phyloP scores from a whole-genome alignment of 1,140 invertebrate genomes.

The Bombus haemorrhoidalis region DNA sequence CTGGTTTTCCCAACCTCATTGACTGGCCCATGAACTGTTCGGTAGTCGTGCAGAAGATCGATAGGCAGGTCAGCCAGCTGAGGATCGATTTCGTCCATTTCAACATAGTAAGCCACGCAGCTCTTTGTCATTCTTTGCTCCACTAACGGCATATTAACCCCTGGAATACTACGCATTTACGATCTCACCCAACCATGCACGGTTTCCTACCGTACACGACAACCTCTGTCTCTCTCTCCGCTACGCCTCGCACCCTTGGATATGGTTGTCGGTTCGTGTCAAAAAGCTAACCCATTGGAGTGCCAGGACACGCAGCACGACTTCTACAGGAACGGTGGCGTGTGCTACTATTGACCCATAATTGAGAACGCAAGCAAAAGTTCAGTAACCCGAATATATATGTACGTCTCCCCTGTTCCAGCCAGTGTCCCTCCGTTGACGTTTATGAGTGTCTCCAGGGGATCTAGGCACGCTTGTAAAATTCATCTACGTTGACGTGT shows the following conservation, averaged over 20 bases:
- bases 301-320: background rate
- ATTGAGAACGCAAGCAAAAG: background rate
- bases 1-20: constrained; percentile 89
- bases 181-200: background rate
- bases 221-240: background rate
- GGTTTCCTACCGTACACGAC: background rate
- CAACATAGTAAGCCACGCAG: constrained; percentile 85
- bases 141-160: constrained; percentile 52
- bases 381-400: constrained; percentile 10
- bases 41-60: constrained; percentile 87
- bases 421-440: background rate
- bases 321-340: background rate
- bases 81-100: constrained; percentile 91
- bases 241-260: background rate
- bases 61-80: constrained; percentile 89
- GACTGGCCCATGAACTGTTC: constrained; percentile 86
- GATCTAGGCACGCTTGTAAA: background rate
- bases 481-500: constrained; percentile 8
- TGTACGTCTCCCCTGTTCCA: background rate
- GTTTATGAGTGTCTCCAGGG: background rate
- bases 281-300: background rate
- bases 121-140: constrained; percentile 42
- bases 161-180: constrained; percentile 40
- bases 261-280: background rate
- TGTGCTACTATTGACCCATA: constrained; percentile 3